Base-by-base conservation (phyloP, 2,888 invertebrate species). In the Himalopsyche anomala region DNA sequence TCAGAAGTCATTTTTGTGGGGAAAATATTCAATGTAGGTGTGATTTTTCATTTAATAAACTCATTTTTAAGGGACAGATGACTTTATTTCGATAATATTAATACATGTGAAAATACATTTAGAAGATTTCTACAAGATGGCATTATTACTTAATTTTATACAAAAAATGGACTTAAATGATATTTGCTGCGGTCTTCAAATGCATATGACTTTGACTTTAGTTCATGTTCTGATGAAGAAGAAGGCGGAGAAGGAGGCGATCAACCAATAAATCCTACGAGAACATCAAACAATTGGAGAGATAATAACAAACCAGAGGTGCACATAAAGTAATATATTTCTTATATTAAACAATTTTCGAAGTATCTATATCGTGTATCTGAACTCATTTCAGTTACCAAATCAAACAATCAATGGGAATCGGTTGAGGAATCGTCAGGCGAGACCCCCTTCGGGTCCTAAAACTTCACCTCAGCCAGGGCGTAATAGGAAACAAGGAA, bases 361-460 rank as follows among this genome's bases (percentile, higher is more conserved):
- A 38, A 45, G 45, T 40, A 36, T 36, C 79, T 55, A 36, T 83
- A 55, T 42, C 12, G 36, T 81, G 28, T 17, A 12, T 74, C 80
- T 8, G 85, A 91, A 82, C 40, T 40, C 9, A 9, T 82, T 54
- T 15, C 54, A 55, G 54, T 19, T 79, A 19, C 54, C 80, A 79
- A 51, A 11, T 89, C 88, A 88, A 91, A 91, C 88, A 91, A 91
- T 0, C 92, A 93, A 86, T 92, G 93, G 74, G 92, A 92, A 87
- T 84, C 91, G 91, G 2, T 88, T 88, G 0, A 87, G 90, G 17
- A 38, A 45, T 51, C 74, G 80, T 11, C 42, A 9, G 42, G n/a
- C 81, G 6, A 40, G 80, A 17, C 80, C 80, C n/a, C 5, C 80
- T 42, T 38, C 36, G 19, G 62, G 51, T 45, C 54, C 82, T 80